Conservation (phyloP, 2,888 invertebrate genomes). For the Drosophila borealis region DNA sequence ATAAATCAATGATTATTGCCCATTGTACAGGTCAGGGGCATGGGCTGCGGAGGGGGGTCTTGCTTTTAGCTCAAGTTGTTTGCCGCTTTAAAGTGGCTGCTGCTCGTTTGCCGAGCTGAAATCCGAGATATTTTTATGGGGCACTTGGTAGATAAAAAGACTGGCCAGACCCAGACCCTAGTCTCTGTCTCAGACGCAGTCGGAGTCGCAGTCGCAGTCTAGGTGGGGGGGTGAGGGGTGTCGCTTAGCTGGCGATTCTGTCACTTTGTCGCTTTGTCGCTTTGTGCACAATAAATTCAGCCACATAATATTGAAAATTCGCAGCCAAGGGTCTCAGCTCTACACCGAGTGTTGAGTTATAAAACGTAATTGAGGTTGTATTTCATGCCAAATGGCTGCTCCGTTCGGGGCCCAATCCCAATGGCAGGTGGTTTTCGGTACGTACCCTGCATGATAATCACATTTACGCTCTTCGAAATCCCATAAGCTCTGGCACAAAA, state of each 20-base stretch:
- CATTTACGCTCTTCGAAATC: slow-evolving; percentile 43
- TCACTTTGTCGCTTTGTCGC: slow-evolving; percentile 31
- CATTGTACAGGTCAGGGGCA: slow-evolving; percentile 46
- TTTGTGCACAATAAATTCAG: slow-evolving; percentile 50
- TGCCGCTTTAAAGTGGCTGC: slow-evolving; percentile 48
- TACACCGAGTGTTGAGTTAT: slow-evolving; percentile 50
- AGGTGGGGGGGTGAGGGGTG: not conserved
- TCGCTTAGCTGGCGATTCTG: slow-evolving; percentile 31
- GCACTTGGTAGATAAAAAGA: slow-evolving; percentile 51
- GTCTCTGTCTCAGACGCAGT: not conserved
- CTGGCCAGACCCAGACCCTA: slow-evolving; percentile 38
- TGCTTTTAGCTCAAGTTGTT: slow-evolving; percentile 33
- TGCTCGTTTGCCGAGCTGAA: slow-evolving; percentile 27
- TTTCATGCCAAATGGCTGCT: slow-evolving; percentile 62
- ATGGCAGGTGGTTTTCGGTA: slow-evolving; percentile 42
- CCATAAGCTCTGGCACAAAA: slow-evolving; percentile 36
- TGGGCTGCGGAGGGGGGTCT: not conserved
- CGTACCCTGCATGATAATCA: slow-evolving; percentile 36
- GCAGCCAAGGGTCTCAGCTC: slow-evolving; percentile 18
- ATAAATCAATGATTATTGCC: slow-evolving; percentile 84
- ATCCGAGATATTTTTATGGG: slow-evolving; percentile 58
- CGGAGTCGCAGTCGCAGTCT: slow-evolving; percentile 5
- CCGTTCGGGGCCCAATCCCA: slow-evolving; percentile 11
- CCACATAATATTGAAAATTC: slow-evolving; percentile 61
- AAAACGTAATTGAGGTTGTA: slow-evolving; percentile 69